These are phyloP conservation scores for Pomatostomus ruficeps DNA, from an alignment of 2,113 vertebrate genomes.

Conservation along the genomic window DNA sequence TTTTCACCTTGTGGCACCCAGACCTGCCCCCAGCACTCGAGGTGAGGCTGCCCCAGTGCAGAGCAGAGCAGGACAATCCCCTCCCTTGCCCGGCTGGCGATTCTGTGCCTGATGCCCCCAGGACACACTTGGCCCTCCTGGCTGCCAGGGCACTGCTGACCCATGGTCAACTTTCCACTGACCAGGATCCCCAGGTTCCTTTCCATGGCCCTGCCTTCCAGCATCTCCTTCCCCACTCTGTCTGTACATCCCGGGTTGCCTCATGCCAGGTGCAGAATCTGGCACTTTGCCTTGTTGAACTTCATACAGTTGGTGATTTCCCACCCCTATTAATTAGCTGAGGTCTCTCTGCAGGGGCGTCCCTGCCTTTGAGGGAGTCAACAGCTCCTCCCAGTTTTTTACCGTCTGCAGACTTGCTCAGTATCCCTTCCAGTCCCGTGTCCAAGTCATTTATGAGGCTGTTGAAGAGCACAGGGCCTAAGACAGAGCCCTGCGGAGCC, in stretches of 20 bases:
- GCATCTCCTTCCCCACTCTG: not conserved
- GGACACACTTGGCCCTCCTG: not conserved
- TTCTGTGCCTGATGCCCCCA: not conserved
- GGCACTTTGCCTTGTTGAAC: fast-evolving
- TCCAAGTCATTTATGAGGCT: not conserved
- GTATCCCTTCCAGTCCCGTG: not conserved
- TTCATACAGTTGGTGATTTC: not conserved
- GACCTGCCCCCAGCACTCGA: fast-evolving
- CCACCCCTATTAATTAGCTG: not conserved
- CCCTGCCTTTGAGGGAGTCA: not conserved
- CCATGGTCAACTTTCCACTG: fast-evolving
- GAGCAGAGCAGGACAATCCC: not conserved
- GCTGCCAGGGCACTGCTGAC: not conserved
- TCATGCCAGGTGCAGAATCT: not conserved
- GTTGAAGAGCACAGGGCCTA: not conserved
- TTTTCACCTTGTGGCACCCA: not conserved
- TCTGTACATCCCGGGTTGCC: fast-evolving
- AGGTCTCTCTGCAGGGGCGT: not conserved
- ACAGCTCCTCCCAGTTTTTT: not conserved
- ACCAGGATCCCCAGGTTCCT: not conserved
- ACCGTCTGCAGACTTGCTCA: not conserved
- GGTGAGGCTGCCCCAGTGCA: fast-evolving
- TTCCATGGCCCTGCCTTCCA: not conserved
- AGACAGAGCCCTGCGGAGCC: not conserved
- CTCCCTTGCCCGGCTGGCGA: fast-evolving